These are phyloP conservation scores for Dynastes hyllus DNA, from an alignment of 2,888 invertebrate genomes.

Conservation along the genomic window DNA sequence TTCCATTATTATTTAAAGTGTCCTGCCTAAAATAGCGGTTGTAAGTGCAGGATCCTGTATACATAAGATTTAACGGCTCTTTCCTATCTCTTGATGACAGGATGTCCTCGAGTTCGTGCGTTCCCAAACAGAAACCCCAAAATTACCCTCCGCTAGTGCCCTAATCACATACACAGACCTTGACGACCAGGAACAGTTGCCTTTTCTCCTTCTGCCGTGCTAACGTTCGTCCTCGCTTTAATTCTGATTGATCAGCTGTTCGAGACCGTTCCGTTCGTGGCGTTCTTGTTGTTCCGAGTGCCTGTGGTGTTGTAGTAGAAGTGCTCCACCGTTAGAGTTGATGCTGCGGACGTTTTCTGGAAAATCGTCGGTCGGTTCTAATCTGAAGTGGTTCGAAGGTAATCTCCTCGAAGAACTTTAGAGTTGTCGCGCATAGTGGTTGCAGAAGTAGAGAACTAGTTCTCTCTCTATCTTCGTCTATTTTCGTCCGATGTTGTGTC, in stretches of 20 bases:
- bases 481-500: conserved; percentile 10
- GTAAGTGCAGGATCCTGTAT: too few relatives aligned
- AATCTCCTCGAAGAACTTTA: conserved; percentile 27
- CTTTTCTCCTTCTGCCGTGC: neutral
- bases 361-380: conserved; percentile 23
- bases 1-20: too few relatives aligned
- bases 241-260: conserved; percentile 44
- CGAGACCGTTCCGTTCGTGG: neutral
- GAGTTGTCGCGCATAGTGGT: neutral
- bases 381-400: conserved; percentile 28
- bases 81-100: conserved; percentile 11
- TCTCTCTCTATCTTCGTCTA: neutral
- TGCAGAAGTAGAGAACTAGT: neutral
- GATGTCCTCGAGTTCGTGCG: neutral
- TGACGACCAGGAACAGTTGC: conserved; percentile 1
- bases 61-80: too few relatives aligned
- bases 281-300: neutral
- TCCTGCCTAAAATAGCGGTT: too few relatives aligned
- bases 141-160: conserved; percentile 15
- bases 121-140: conserved; percentile 16
- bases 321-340: too few relatives aligned
- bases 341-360: conserved; percentile 9
- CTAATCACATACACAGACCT: neutral
- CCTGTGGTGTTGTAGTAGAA: too few relatives aligned
- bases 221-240: conserved; percentile 1